Conservation (phyloP, 1,140 invertebrate genomes). For the Psix sp. region DNA sequence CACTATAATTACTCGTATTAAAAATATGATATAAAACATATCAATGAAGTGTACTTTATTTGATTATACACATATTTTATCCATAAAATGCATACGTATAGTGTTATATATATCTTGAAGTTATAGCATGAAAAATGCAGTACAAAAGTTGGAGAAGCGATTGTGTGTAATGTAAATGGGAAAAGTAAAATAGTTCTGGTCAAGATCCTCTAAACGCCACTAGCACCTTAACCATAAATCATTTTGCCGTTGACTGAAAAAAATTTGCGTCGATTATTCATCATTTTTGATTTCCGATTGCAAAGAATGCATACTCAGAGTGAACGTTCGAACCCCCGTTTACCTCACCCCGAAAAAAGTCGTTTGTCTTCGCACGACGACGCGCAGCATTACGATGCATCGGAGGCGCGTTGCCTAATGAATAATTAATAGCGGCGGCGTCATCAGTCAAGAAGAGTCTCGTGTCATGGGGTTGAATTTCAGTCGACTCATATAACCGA, state of each 20-base stretch:
- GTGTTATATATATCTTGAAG: too few species aligned
- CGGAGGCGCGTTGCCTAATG: constrained; percentile 57
- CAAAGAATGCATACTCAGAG: constrained; percentile 6
- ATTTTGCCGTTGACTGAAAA: not conserved
- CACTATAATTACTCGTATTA: too few species aligned
- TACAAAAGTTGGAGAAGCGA: too few species aligned
- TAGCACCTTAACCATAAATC: too few species aligned
- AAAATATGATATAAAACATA: too few species aligned
- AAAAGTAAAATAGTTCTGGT: too few species aligned
- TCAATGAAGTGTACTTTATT: too few species aligned
- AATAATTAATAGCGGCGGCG: constrained; percentile 60
- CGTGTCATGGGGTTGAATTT: constrained; percentile 59
- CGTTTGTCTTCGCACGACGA: constrained; percentile 47
- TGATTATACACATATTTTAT: too few species aligned
- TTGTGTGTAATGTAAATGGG: too few species aligned
- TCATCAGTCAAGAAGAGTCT: constrained; percentile 62
- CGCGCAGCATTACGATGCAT: constrained; percentile 53
- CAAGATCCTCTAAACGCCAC: too few species aligned
- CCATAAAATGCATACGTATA: too few species aligned
- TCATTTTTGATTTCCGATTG: not conserved
- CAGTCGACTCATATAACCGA: constrained; percentile 55
- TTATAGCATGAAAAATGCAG: too few species aligned
- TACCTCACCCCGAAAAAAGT: constrained; percentile 17
- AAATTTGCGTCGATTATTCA: not conserved
- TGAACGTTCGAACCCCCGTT: not conserved